Conservation (phyloP, 2,888 invertebrate genomes). For the Tenthredo notha region DNA sequence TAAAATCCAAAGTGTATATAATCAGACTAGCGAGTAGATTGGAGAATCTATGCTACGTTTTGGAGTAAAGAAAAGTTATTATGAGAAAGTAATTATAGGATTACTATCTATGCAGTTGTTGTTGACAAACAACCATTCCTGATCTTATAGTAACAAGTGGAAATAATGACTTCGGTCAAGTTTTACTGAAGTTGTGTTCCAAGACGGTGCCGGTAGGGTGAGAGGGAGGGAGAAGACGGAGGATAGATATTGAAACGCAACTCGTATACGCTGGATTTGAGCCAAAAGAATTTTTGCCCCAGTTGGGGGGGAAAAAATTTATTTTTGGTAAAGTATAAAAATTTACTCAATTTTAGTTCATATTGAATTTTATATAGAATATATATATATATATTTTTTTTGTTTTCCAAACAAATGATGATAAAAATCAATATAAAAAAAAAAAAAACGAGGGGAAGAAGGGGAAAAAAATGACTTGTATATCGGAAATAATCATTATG, state of each 20-base stretch:
- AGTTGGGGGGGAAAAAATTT: slow-evolving; percentile 29
- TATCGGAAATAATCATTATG: not conserved
- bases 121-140: not conserved
- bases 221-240: no score
- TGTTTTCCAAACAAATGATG: no score
- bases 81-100: not conserved
- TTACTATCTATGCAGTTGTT: not conserved
- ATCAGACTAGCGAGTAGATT: not conserved
- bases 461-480: not conserved
- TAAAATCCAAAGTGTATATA: not conserved
- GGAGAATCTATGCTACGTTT: not conserved
- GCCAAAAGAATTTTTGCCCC: slow-evolving; percentile 51
- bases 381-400: no score
- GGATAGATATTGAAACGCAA: not conserved
- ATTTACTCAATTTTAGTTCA: not conserved
- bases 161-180: not conserved
- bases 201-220: no score
- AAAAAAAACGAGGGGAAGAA: no score
- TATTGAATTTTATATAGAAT: no score
- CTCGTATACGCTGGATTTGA: slow-evolving; percentile 22
- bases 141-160: not conserved
- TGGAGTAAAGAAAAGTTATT: not conserved
- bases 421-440: no score
- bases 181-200: not conserved
- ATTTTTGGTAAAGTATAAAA: slow-evolving; percentile 52